Evolutionary conservation across 2,797 vertebrate genomes (phyloP).

Genomic region (Crocidura indochinensis): DNA sequence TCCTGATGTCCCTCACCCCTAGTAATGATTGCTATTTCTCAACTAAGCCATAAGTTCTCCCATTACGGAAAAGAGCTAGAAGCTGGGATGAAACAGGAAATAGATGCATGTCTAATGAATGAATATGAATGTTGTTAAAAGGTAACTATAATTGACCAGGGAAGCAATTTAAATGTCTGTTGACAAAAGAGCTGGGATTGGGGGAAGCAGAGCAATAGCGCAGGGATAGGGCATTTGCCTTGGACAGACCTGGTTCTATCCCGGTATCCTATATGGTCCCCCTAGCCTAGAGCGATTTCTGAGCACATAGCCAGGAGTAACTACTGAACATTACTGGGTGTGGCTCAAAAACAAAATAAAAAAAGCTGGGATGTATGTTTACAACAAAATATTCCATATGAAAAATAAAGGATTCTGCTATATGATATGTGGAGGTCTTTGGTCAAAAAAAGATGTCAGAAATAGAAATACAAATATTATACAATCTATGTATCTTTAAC

Average conservation of each 20-base stretch:
- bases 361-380: not conserved
- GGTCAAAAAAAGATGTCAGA: not conserved
- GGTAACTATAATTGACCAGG: not conserved
- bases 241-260: no score
- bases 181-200: not conserved
- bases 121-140: not conserved
- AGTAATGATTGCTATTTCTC: not conserved
- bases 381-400: not conserved
- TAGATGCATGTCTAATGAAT: accelerated
- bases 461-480: not conserved
- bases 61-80: no score
- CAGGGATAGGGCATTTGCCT: no score
- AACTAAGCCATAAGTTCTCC: not conserved
- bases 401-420: not conserved
- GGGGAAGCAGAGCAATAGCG: no score
- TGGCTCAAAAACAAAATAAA: not conserved
- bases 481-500: not conserved
- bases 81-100: not conserved
- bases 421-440: not conserved
- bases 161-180: not conserved
- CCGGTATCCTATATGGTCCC: no score
- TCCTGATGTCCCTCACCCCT: not conserved
- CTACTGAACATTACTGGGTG: no score
- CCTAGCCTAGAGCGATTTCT: no score
- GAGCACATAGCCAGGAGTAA: no score